These are phyloP conservation scores for Zosterops japonicus DNA, from an alignment of 2,113 vertebrate genomes.

Conservation along the genomic window DNA sequence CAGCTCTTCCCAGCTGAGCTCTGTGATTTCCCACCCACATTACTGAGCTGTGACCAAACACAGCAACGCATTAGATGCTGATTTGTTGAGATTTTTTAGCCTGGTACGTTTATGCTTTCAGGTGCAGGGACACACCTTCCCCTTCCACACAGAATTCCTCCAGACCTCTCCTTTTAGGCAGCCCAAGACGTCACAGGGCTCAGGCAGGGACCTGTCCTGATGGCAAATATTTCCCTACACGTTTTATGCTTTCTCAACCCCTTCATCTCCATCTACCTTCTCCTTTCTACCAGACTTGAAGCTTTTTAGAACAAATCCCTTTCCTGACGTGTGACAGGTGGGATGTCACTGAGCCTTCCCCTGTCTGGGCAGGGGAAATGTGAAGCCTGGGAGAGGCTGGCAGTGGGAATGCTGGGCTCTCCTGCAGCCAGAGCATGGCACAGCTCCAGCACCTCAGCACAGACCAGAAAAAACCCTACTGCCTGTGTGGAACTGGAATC, in stretches of 20 bases:
- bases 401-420: neutral
- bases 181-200: neutral
- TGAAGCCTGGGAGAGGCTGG: neutral
- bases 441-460: neutral
- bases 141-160: neutral
- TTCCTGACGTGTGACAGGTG: neutral
- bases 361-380: neutral
- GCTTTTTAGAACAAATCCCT: neutral
- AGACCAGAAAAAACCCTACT: neutral
- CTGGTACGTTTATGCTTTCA: neutral
- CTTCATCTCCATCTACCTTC: neutral
- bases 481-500: neutral
- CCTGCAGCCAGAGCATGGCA: neutral
- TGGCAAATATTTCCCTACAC: neutral
- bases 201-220: neutral
- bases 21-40: neutral
- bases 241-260: neutral
- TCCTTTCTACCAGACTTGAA: neutral
- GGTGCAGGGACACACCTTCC: neutral
- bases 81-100: neutral
- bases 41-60: neutral
- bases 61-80: fast-evolving
- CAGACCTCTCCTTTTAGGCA: neutral
- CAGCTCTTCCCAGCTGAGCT: neutral
- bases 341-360: neutral